Evolutionary conservation across 2,888 invertebrate species (phyloP).

Genomic region (Chymomyza procnemis): DNA sequence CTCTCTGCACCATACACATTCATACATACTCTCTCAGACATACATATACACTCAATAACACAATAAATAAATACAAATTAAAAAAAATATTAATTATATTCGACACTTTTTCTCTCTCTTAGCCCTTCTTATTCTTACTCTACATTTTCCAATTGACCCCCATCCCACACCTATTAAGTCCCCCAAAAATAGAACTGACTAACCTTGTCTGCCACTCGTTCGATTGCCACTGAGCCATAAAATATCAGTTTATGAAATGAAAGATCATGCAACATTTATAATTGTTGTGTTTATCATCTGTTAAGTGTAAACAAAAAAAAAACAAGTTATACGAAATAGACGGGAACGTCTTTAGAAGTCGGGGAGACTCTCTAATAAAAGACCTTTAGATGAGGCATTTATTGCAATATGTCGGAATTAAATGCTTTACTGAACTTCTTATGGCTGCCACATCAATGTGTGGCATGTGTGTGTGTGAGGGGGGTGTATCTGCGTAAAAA

Average conservation of each 20-base stretch:
- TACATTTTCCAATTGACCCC: too few species aligned
- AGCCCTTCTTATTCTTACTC: background rate
- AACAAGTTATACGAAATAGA: background rate
- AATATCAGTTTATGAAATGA: slow-evolving; percentile 1
- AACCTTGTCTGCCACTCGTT: slow-evolving; percentile 17
- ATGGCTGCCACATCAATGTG: background rate
- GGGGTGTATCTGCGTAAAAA: background rate
- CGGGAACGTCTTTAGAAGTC: too few species aligned
- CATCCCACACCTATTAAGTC: too few species aligned
- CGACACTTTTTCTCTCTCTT: background rate
- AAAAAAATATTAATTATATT: background rate
- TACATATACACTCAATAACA: background rate
- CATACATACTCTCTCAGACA: too few species aligned
- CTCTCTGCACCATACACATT: background rate
- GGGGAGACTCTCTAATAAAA: background rate
- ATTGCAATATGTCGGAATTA: background rate
- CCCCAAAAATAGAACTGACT: slow-evolving; percentile 19
- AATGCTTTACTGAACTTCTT: background rate
- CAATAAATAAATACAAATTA: too few species aligned
- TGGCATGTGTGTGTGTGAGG: background rate
- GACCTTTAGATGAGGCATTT: background rate
- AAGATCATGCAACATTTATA: slow-evolving; percentile 11
- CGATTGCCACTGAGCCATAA: slow-evolving; percentile 10
- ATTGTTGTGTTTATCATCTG: slow-evolving; percentile 19
- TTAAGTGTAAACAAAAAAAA: slow-evolving; percentile 28